Base-by-base conservation (phyloP, 2,888 invertebrate species). In the Hipparchia semele region DNA sequence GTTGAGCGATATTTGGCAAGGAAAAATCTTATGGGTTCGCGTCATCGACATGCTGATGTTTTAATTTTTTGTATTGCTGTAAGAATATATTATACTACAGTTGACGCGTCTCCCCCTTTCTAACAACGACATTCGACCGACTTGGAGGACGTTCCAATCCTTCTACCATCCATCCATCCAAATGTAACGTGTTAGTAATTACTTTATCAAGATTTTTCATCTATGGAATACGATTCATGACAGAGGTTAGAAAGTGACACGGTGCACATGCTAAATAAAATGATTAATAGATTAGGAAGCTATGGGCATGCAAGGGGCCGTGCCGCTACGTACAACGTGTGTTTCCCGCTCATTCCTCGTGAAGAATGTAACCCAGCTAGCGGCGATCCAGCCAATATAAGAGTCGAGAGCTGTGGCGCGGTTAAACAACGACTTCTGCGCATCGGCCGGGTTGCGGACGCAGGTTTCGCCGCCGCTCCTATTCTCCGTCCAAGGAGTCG, bases 291-390 rank as follows among this genome's bases (percentile, higher is more conserved):
- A 8, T 49, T 6, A 66, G 12, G 64, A 67, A 58, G 56, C 67
- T 13, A 58, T n/a, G n/a, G 33, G 7, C 70, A 65, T 73, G 73
- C 73, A 71, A n/a, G 39, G 53, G 54, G 51, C 51, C 69, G 59
- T 73, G 72, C 69, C 64, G 49, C 56, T 90, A 93, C 94, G 82
- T 93, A 94, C 93, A 80, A 91, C 82, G 79, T 92, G 90, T 67
- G 90, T 87, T 74, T 91, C 89, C 66, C 86, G 87, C 77, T 90
- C 90, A 81, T 80, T 80, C 79, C 80, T 86, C 72, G 86, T 90
- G 82, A 94, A 94, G 86, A 85, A 90, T 45, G 89, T 86, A 81
- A 92, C 90, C 89, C 90, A 91, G 81, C 91, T 91, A 75, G 92
- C 93, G 23, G 87, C 88, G 75, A 93, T 88, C 89, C 90, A 89